phyloP scores from a whole-genome alignment of 2,113 vertebrate genomes.

The Erythrocercus mccallii region DNA sequence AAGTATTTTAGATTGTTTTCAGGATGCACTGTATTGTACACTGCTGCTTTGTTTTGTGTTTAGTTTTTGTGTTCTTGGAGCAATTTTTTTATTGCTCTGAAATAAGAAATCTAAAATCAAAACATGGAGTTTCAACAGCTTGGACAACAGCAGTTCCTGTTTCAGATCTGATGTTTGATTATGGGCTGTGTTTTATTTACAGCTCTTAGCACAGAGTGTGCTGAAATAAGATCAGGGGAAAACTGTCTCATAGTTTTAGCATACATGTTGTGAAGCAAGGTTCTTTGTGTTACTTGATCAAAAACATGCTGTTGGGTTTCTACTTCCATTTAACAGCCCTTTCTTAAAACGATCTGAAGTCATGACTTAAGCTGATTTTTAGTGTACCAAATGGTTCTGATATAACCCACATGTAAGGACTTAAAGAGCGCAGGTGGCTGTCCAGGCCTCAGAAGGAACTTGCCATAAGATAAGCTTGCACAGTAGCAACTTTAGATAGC shows the following conservation, averaged over 20 bases:
- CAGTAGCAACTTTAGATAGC: not conserved
- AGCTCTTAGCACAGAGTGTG: not conserved
- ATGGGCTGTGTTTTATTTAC: not conserved
- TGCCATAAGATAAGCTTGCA: not conserved
- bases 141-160: not conserved
- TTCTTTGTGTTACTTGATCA: not conserved
- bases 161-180: not conserved
- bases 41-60: not conserved
- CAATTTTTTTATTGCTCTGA: not conserved
- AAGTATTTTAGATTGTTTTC: not conserved
- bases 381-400: not conserved
- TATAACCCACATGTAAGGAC: not conserved
- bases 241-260: not conserved
- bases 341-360: not conserved
- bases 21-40: rapidly evolving
- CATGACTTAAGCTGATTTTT: not conserved
- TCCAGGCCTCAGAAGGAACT: not conserved
- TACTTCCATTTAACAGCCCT: not conserved
- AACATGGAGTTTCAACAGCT: not conserved
- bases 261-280: not conserved
- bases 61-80: not conserved
- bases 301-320: not conserved
- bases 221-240: not conserved
- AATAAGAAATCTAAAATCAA: not conserved
- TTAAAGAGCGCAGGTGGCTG: not conserved